Evolutionary conservation across 2,888 invertebrate genomes (phyloP), one percentile per base, ranked within the genome.

Genomic region (Sinhomidia bicolor): DNA sequence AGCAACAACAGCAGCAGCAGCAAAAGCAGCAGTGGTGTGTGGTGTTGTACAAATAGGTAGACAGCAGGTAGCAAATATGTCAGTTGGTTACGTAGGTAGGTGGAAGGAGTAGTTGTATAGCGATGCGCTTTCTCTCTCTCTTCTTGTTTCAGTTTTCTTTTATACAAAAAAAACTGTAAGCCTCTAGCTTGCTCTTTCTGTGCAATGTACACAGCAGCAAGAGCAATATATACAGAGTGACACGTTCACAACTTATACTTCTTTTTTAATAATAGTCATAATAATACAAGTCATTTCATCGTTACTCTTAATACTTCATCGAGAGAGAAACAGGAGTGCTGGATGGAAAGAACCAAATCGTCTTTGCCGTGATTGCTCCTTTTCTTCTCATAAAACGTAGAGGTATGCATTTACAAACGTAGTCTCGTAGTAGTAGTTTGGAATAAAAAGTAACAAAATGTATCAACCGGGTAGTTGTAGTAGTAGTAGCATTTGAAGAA

Each of bases 281-380:
- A 84, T 84, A 84, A 41, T 44, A 41, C 83, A 51, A 76, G 65
- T 71, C 84, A 60, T 84, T 84, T 84, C 76, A 44, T 60, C 84
- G 57, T 62, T 83, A 47, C 82, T 71, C 82, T 82, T 76, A 76
- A 76, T 76, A 76, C 51, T 76, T 54, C 57, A 82, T 71, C 60
- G 74, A 74, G 29, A 74, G 29, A 32, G 74, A 85, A 78, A 26
- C 29, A 71, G 17, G 62, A 82, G 84, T 62, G 36, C 36, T 60
- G n/a, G 26, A n/a, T n/a, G n/a, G n/a, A n/a, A 74, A 47, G 74
- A 74, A 36, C 47, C 74, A 47, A n/a, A 23, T 47, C 47, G 51
- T 71, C 76, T 76, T 76, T 47, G 36, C 65, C 29, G 78, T 62
- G 85, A 85, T 85, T 85, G 85, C 85, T 78, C 36, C 76, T 62